Evolutionary conservation across 2,888 invertebrate species (phyloP), one percentile per base, ranked within the genome.

Genomic region (Leucophenga maculata): DNA sequence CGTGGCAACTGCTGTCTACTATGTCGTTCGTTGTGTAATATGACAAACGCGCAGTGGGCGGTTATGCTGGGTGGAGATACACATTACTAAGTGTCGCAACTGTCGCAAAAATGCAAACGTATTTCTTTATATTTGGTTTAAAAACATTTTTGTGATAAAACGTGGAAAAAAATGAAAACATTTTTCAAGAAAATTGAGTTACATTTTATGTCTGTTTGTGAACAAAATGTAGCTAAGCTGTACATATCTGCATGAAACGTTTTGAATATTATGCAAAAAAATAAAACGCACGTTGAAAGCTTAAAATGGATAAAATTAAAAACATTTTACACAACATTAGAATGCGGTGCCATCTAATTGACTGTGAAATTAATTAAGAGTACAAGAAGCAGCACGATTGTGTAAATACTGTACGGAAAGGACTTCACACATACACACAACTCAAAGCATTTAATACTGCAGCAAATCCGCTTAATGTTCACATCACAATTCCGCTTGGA

Each of bases 391-490:
- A 46, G 14, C 8, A 31, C 9, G 16, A 62, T 66, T 14, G n/a
- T 54, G 70, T 48, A 66, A 65, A 68, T 69, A 66, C 65, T 69
- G 52, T 79, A 75, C 78, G 73, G 72, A 71, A 72, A 73, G 74
- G 71, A 60, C 72, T 83, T 72, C 44, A 20, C 39, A 46, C 46
- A 39, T 1, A 31, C 26, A 26, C 9, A 18, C 60, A 83, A 82
- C 82, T 79, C 78, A 79, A 77, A 80, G 76, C 78, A 75, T 78
- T 83, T 78, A 80, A 78, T 78, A 70, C 71, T 72, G 71, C 8
- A 48, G 22, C n/a, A 80, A 83, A 82, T 83, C 82, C 77, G 74
- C 75, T 83, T 79, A 83, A 80, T 83, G 77, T 64, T 39, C 39
- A 71, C 60, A 44, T n/a, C 60, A 71, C 60, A 57, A 48, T 26